A percentile compares a stretch with the other conserved stretches of the same genome.
phyloP scores from a whole-genome alignment of 1,140 invertebrate genomes.

The Ceratosolen fusciceps region DNA sequence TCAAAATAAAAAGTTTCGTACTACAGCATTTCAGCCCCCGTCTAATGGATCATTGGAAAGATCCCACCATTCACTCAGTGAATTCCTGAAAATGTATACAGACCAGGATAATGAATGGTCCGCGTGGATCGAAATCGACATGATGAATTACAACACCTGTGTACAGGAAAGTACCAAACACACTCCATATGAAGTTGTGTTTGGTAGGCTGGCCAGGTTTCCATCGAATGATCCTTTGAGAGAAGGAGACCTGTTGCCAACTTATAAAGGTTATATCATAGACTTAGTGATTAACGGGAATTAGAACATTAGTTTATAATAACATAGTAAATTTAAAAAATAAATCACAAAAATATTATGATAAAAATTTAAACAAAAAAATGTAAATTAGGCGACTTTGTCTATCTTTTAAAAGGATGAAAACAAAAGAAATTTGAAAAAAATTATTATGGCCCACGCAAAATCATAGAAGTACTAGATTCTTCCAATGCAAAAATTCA shows the following conservation, averaged over 20 bases:
- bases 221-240: neutral
- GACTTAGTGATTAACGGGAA: conserved; percentile 13
- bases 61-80: conserved; percentile 58
- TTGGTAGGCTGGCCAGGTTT: neutral
- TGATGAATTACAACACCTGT: conserved; percentile 32
- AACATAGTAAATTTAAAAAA: conserved; percentile 46
- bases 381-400: conserved; percentile 10
- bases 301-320: conserved; percentile 23
- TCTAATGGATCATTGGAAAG: conserved; percentile 62
- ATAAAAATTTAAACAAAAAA: conserved; percentile 33
- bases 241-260: neutral
- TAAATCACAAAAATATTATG: conserved; percentile 50
- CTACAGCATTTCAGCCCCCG: conserved; percentile 65
- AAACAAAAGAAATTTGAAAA: no score
- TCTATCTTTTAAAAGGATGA: neutral
- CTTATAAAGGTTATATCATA: conserved; percentile 3
- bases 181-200: conserved; percentile 19
- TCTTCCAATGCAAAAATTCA: no score
- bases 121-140: conserved; percentile 53
- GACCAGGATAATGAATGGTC: conserved; percentile 58
- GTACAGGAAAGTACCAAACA: conserved; percentile 16
- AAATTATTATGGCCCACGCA: no score
- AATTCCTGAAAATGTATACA: conserved; percentile 56
- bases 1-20: conserved; percentile 56
- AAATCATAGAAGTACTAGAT: no score